phyloP scores from a whole-genome alignment of 2,888 invertebrate species.

The Entomobrya multifasciata region DNA sequence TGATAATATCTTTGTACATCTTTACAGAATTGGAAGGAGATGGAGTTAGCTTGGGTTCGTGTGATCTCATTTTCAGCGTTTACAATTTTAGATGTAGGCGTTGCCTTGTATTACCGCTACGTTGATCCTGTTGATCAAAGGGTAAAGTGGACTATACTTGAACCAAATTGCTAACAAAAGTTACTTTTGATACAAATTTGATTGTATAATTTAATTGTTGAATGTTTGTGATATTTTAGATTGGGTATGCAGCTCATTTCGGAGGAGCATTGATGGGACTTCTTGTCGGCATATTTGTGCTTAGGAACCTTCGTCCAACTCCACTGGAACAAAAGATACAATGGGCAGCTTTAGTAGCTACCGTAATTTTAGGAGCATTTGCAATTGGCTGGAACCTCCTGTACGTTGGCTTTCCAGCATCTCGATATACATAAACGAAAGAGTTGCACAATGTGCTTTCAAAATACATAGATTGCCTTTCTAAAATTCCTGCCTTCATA shows the following conservation, averaged over 20 bases:
- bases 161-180: no score
- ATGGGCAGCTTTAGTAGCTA: slow-evolving; percentile 90
- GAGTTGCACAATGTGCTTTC: no score
- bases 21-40: slow-evolving; percentile 96
- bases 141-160: no score
- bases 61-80: slow-evolving; percentile 91
- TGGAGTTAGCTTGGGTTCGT: slow-evolving; percentile 95
- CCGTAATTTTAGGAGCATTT: slow-evolving; percentile 86
- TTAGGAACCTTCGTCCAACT: slow-evolving; percentile 89
- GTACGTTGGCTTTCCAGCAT: slow-evolving; percentile 77
- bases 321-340: slow-evolving; percentile 91
- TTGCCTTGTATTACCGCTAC: slow-evolving; percentile 95
- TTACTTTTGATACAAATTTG: no score
- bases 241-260: slow-evolving; percentile 96
- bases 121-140: slow-evolving; percentile 86
- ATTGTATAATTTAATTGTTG: no score
- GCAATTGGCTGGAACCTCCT: slow-evolving; percentile 88
- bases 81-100: slow-evolving; percentile 91
- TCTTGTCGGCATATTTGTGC: slow-evolving; percentile 88
- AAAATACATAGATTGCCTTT: no score
- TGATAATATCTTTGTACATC: not conserved
- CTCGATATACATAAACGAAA: slow-evolving; percentile 24
- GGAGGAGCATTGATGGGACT: slow-evolving; percentile 94
- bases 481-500: no score
- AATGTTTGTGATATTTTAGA: slow-evolving; percentile 83